Conservation (phyloP, 1,140 invertebrate genomes). For the Hylaeus volcanicus region DNA sequence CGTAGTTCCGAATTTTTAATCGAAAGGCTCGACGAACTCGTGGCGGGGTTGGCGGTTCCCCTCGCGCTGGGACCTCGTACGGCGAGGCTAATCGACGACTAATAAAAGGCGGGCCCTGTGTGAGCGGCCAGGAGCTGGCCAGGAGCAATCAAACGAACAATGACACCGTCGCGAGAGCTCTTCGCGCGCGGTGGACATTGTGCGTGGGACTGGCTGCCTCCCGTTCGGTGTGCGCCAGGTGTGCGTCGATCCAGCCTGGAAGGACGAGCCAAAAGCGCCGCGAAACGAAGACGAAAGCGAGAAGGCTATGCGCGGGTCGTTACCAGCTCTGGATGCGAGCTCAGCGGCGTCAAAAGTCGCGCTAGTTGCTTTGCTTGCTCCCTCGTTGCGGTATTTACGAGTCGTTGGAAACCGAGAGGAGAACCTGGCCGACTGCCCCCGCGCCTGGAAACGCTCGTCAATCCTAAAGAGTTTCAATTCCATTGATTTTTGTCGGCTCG, state of each 20-base stretch:
- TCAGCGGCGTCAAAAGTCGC: slow-evolving; percentile 40
- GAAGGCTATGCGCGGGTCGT: slow-evolving; percentile 45
- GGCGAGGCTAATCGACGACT: slow-evolving; percentile 63
- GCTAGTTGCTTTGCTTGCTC: slow-evolving; percentile 62
- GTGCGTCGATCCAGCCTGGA: slow-evolving; percentile 5
- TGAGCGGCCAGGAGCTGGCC: slow-evolving; percentile 52
- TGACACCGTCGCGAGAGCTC: slow-evolving; percentile 60
- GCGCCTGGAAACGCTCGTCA: slow-evolving; percentile 27
- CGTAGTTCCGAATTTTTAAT: neutral
- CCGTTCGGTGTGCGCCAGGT: slow-evolving; percentile 34
- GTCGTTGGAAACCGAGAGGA: slow-evolving; percentile 64
- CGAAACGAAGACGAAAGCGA: slow-evolving; percentile 23
- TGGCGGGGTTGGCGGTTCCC: slow-evolving; percentile 7
- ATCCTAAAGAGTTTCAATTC: slow-evolving; percentile 4
- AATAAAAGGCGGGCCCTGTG: slow-evolving; percentile 60
- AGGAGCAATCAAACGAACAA: slow-evolving; percentile 69
- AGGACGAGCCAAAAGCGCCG: neutral
- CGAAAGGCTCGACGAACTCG: slow-evolving; percentile 29
- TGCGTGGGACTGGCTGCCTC: slow-evolving; percentile 63
- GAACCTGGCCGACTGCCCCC: too few relatives aligned
- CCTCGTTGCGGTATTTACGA: slow-evolving; percentile 68
- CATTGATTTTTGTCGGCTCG: slow-evolving; percentile 11
- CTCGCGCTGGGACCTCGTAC: slow-evolving; percentile 38
- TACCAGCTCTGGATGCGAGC: slow-evolving; percentile 41
- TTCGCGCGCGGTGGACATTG: slow-evolving; percentile 62